phyloP scores from a whole-genome alignment of 1,140 invertebrate species.

The Hydropsyche tenuis region DNA sequence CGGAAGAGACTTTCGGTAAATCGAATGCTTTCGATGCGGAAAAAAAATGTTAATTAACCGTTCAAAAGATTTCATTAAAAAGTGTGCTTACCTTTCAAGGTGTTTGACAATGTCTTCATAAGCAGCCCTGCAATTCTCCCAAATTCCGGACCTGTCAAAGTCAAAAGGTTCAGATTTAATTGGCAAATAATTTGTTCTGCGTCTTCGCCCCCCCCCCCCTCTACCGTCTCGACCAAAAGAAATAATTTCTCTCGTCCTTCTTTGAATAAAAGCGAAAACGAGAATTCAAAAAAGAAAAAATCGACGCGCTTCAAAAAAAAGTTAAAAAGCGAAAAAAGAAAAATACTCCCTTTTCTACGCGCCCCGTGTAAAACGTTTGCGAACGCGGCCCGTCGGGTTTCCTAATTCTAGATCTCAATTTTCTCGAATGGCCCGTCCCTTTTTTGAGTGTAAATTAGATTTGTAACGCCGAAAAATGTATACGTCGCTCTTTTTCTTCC shows the following conservation, averaged over 20 bases:
- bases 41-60: slow-evolving; percentile 29
- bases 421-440: slow-evolving; percentile 48
- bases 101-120: slow-evolving; percentile 94
- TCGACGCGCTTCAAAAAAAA: not conserved
- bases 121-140: slow-evolving; percentile 91
- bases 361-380: not conserved
- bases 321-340: slow-evolving; percentile 5
- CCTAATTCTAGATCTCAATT: slow-evolving; percentile 48
- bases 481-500: slow-evolving; percentile 42
- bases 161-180: slow-evolving; percentile 51
- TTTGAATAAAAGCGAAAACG: slow-evolving; percentile 27
- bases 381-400: slow-evolving; percentile 39
- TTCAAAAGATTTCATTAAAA: slow-evolving; percentile 32
- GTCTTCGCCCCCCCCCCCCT: slow-evolving; percentile 27
- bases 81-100: slow-evolving; percentile 79
- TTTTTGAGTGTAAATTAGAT: slow-evolving; percentile 51
- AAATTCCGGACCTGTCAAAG: slow-evolving; percentile 82
- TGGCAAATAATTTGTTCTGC: slow-evolving; percentile 48
- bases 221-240: slow-evolving; percentile 18
- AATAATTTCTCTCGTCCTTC: slow-evolving; percentile 23
- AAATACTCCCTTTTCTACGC: slow-evolving; percentile 14
- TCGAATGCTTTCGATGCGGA: not conserved
- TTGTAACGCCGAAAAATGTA: slow-evolving; percentile 47
- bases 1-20: no score
- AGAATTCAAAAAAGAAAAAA: slow-evolving; percentile 43